A percentile compares a stretch with the other conserved stretches of the same genome.
phyloP scores from a whole-genome alignment of 2,113 vertebrate genomes.

The Grantiella picta region DNA sequence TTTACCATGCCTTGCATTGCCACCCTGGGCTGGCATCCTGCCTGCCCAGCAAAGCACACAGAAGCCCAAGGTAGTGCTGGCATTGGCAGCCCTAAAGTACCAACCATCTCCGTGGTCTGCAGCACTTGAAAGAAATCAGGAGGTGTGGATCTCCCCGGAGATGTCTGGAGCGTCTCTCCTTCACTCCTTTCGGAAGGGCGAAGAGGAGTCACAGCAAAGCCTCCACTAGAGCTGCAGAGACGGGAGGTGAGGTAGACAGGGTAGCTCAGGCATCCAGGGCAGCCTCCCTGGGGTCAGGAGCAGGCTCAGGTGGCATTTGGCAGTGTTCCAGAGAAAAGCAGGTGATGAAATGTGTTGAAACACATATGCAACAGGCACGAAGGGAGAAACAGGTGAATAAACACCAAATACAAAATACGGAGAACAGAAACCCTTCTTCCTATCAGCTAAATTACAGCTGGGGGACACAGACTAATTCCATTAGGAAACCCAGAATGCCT shows the following conservation, averaged over 20 bases:
- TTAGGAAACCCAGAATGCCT: background rate
- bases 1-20: background rate
- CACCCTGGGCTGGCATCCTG: background rate
- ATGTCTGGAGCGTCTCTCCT: background rate
- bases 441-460: background rate
- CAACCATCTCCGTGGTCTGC: background rate
- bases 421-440: background rate
- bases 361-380: accelerated
- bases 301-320: background rate
- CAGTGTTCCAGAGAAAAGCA: background rate
- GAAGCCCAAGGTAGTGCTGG: background rate
- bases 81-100: background rate
- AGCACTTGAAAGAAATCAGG: background rate
- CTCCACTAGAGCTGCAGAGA: background rate
- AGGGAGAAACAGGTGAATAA: background rate
- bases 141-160: accelerated
- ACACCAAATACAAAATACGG: background rate
- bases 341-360: background rate
- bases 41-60: background rate
- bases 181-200: background rate
- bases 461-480: background rate
- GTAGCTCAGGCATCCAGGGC: background rate
- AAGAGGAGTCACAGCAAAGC: background rate
- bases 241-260: background rate
- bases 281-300: background rate